phyloP scores from a whole-genome alignment of 2,797 vertebrate genomes.

The Heliangelus exortis region DNA sequence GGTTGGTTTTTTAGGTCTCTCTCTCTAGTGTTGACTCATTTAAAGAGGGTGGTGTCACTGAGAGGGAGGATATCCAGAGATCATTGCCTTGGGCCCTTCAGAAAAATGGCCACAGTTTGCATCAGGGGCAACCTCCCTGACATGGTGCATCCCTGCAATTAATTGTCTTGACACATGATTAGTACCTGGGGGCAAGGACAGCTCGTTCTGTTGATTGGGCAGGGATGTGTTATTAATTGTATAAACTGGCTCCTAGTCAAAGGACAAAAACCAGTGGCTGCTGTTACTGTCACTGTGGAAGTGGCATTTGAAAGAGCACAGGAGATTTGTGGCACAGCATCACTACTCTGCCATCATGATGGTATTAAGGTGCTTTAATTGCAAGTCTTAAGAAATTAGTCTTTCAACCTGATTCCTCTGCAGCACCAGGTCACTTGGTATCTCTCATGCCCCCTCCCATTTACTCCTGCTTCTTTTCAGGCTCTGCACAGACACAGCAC shows the following conservation, averaged over 20 bases:
- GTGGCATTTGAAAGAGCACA: constrained; percentile 11
- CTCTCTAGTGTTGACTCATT: not conserved
- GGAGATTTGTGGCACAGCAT: not conserved
- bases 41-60: not conserved
- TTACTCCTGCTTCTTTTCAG: not conserved
- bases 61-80: constrained; percentile 8
- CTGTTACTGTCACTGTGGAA: not conserved
- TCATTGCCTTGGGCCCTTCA: not conserved
- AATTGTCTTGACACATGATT: constrained; percentile 64
- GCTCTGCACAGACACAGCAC: not conserved
- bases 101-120: constrained; percentile 30
- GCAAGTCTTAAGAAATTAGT: not conserved
- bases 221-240: constrained; percentile 55
- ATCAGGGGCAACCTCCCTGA: constrained; percentile 15
- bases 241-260: constrained; percentile 40
- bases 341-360: not conserved
- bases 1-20: not conserved
- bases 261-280: constrained; percentile 28
- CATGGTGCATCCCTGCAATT: constrained; percentile 23
- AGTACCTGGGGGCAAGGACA: constrained; percentile 57
- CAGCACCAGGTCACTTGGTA: not conserved
- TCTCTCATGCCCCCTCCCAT: not conserved
- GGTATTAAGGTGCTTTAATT: not conserved
- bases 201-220: constrained; percentile 46
- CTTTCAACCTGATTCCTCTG: not conserved